These are phyloP conservation scores for Ciona savignyi DNA, from an alignment of 23 tunicate genomes.

Conservation along the genomic window DNA sequence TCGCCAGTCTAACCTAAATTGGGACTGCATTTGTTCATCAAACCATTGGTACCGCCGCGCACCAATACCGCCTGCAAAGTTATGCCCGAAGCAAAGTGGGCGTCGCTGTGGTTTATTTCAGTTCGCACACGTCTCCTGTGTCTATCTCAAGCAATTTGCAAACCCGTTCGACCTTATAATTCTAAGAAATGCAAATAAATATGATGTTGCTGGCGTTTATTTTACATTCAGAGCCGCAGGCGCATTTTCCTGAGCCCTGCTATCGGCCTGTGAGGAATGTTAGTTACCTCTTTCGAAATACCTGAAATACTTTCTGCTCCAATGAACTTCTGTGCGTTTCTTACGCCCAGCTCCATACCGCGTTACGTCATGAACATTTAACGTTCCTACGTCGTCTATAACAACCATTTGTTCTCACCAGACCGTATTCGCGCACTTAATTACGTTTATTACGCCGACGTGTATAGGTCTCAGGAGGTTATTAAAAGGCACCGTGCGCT, in stretches of 20 bases:
- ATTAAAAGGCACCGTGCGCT: no score
- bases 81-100: neutral
- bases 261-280: no score
- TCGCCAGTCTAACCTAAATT: neutral
- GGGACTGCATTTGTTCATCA: neutral
- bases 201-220: no score
- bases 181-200: no score
- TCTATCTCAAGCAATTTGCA: no score
- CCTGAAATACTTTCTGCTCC: neutral
- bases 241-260: no score
- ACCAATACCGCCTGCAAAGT: neutral
- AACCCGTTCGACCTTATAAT: no score
- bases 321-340: neutral
- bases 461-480: no score
- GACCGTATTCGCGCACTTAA: neutral
- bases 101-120: neutral
- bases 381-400: neutral
- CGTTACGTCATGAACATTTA: neutral
- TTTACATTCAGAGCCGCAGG: no score
- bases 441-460: neutral
- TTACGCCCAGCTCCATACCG: neutral
- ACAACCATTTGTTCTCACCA: neutral
- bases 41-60: neutral
- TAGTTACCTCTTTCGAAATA: neutral
- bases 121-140: no score